Conservation (phyloP, 2,113 vertebrate species). For the Sorex araneus region DNA sequence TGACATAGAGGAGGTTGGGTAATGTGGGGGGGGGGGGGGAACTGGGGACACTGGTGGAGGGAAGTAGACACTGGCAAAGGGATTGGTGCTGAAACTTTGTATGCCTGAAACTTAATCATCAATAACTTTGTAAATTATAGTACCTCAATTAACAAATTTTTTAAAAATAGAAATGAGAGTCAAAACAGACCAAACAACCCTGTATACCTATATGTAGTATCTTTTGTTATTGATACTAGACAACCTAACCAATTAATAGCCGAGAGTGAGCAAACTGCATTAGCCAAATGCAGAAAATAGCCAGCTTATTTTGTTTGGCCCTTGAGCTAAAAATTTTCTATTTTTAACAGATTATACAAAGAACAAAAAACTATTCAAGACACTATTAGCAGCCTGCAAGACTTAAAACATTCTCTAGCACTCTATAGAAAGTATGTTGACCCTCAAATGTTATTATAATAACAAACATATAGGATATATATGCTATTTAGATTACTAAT, state of each 20-base stretch:
- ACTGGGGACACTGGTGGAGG: too few species aligned
- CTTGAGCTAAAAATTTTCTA: constrained; percentile 36
- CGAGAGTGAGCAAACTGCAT: background rate
- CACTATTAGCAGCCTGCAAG: background rate
- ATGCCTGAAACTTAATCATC: too few species aligned
- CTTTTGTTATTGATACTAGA: constrained; percentile 36
- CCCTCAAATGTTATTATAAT: constrained; percentile 6
- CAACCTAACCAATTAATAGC: constrained; percentile 63
- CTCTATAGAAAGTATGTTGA: background rate
- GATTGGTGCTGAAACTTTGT: too few species aligned
- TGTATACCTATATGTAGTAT: background rate
- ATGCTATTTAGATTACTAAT: constrained; percentile 53
- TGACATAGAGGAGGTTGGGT: too few species aligned
- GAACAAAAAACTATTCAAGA: constrained; percentile 49
- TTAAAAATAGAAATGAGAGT: constrained; percentile 10
- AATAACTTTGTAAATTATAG: too few species aligned
- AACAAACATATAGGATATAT: constrained; percentile 33
- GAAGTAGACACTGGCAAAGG: too few species aligned
- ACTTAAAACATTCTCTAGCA: constrained; percentile 38
- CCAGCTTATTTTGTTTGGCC: constrained; percentile 16
- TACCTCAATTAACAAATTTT: too few species aligned
- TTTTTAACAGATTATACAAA: constrained; percentile 45
- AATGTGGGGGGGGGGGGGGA: too few species aligned
- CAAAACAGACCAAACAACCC: constrained; percentile 55
- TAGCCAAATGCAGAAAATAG: constrained; percentile 29